Percentiles rank a stretch among this genome's conserved stretches.
phyloP scores from a whole-genome alignment of 2,113 vertebrate genomes.

The Bungarus multicinctus region DNA sequence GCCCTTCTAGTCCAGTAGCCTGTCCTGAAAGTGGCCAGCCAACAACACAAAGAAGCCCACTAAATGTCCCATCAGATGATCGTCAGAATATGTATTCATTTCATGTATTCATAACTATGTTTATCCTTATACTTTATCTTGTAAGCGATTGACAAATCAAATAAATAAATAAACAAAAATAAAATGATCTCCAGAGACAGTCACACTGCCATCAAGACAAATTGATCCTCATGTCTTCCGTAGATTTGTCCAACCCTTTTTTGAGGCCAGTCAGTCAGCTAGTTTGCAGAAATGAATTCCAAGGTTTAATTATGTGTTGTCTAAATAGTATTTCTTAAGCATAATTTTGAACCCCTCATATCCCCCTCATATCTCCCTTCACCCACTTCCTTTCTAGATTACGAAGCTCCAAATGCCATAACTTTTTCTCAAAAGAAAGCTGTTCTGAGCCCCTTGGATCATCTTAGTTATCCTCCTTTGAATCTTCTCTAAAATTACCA shows the following conservation, averaged over 20 bases:
- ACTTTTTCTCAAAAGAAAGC: background rate
- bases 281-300: background rate
- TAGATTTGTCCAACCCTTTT: background rate
- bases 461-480: background rate
- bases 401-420: background rate
- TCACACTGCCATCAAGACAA: background rate
- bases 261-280: background rate
- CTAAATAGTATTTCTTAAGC: background rate
- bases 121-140: too few species aligned
- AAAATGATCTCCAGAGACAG: background rate
- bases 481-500: background rate
- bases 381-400: background rate
- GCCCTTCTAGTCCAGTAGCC: background rate
- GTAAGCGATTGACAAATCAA: too few species aligned
- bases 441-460: background rate
- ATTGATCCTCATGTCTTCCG: background rate
- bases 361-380: too few species aligned
- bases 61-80: background rate
- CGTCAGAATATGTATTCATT: too few species aligned
- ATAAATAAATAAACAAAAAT: too few species aligned
- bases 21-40: background rate
- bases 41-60: background rate
- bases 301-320: background rate
- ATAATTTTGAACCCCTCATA: background rate
- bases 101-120: too few species aligned